phyloP scores from a whole-genome alignment of 2,797 vertebrate genomes.

The Syndactyla subalaris region DNA sequence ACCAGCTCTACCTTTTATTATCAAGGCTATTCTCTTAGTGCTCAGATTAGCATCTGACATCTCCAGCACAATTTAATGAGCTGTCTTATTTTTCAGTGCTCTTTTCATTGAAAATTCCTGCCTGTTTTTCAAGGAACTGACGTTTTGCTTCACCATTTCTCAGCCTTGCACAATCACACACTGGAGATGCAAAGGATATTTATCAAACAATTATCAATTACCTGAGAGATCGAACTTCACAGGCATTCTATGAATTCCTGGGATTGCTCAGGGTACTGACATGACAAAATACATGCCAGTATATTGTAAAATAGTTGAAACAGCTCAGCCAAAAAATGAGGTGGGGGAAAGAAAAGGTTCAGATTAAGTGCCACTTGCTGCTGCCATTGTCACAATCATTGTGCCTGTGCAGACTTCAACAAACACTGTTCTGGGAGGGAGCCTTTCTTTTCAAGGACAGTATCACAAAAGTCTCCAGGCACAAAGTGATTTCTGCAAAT shows the following conservation, averaged over 20 bases:
- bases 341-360: too few relatives aligned
- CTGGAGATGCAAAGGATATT: neutral
- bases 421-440: neutral
- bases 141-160: neutral
- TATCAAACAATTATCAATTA: slow-evolving; percentile 53
- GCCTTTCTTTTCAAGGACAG: neutral
- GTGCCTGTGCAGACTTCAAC: neutral
- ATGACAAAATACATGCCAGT: neutral
- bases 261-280: neutral
- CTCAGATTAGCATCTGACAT: neutral
- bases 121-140: neutral
- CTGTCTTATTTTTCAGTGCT: neutral
- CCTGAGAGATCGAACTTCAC: neutral
- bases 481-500: neutral
- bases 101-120: neutral
- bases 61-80: neutral
- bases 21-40: neutral
- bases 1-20: neutral
- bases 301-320: neutral
- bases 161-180: neutral
- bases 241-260: neutral
- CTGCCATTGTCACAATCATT: neutral
- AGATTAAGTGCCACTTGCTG: neutral
- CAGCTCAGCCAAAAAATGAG: neutral
- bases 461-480: neutral